A percentile compares a stretch with the other conserved stretches of the same genome.
These are phyloP conservation scores for Girardinichthys multiradiatus DNA, from an alignment of 2,113 vertebrate genomes.

Conservation along the genomic window DNA sequence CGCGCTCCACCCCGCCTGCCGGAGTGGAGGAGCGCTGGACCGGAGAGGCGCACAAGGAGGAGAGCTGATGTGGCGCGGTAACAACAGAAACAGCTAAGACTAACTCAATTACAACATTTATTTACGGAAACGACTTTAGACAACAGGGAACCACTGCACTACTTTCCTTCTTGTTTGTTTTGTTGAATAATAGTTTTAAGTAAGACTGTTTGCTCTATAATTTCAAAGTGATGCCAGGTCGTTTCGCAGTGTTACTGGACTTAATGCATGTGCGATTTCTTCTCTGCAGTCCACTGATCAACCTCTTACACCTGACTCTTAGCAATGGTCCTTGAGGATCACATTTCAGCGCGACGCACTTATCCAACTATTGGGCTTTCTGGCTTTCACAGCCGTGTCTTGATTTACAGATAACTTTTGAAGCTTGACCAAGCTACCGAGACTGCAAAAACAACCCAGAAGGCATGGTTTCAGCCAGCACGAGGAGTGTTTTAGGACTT, in stretches of 20 bases:
- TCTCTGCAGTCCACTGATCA: constrained; percentile 16
- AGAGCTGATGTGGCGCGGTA: constrained; percentile 33
- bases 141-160: neutral
- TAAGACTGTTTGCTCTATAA: neutral
- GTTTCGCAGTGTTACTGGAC: constrained; percentile 12
- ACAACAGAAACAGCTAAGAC: constrained; percentile 14
- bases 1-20: constrained; percentile 59
- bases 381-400: constrained; percentile 38
- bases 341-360: constrained; percentile 48
- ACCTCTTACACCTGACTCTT: constrained; percentile 32
- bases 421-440: neutral
- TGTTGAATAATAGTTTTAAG: neutral
- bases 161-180: neutral
- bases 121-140: neutral
- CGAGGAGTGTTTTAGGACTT: neutral
- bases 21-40: constrained; percentile 54
- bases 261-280: constrained; percentile 18
- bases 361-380: constrained; percentile 24
- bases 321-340: constrained; percentile 62
- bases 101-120: neutral
- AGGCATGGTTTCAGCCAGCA: neutral
- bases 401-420: constrained; percentile 69
- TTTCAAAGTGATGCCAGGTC: constrained; percentile 34
- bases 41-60: constrained; percentile 45
- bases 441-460: neutral